These are phyloP conservation scores for Pipa parva DNA, from an alignment of 2,113 vertebrate genomes.

Conservation along the genomic window DNA sequence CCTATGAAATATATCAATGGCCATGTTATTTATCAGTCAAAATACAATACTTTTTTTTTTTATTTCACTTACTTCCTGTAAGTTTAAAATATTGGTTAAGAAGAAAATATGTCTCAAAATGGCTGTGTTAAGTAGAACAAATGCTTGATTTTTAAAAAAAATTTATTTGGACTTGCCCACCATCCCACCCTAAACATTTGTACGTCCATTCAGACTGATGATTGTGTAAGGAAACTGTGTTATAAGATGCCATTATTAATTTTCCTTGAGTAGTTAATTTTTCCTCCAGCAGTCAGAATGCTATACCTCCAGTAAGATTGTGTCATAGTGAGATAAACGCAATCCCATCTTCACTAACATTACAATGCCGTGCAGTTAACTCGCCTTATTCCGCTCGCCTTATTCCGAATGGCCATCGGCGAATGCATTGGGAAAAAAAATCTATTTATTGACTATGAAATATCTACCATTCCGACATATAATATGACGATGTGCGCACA, in stretches of 20 bases:
- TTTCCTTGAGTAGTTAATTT: background rate
- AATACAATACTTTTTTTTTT: too few relatives aligned
- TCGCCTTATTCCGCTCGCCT: too few relatives aligned
- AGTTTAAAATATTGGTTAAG: background rate
- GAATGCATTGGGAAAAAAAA: too few relatives aligned
- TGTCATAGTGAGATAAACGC: background rate
- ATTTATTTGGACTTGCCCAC: background rate
- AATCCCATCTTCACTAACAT: background rate
- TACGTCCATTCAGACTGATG: background rate
- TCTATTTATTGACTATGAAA: too few relatives aligned
- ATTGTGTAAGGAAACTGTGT: background rate
- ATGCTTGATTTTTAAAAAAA: background rate
- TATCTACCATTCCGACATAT: too few relatives aligned
- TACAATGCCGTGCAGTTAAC: background rate
- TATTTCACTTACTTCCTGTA: too few relatives aligned
- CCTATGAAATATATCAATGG: too few relatives aligned
- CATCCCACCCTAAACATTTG: background rate
- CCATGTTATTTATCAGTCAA: too few relatives aligned
- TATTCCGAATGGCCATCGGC: too few relatives aligned
- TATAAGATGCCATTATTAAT: conserved; percentile 1
- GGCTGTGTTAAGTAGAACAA: background rate
- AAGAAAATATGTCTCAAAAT: background rate
- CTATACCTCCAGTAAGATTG: background rate
- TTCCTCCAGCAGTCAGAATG: background rate
- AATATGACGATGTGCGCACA: too few relatives aligned